Conservation (phyloP, 2,797 vertebrate species). For the Peromyscus nudipes region DNA sequence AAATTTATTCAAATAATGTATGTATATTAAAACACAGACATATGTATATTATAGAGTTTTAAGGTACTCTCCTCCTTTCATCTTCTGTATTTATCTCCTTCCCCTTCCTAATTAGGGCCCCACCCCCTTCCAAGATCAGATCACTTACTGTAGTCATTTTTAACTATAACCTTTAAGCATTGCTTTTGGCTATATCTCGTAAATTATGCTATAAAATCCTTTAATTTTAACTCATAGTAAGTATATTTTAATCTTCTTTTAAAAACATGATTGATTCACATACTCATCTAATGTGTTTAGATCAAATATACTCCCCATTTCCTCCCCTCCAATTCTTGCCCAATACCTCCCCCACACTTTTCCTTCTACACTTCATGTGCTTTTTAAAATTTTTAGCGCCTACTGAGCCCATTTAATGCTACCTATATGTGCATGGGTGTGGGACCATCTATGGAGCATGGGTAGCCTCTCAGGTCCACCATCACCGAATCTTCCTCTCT, state of each 20-base stretch:
- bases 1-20: not conserved
- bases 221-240: not conserved
- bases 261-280: not conserved
- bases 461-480: not conserved
- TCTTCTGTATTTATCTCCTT: not conserved
- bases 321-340: not conserved
- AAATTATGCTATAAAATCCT: not conserved
- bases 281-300: not conserved
- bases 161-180: not conserved
- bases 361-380: not conserved
- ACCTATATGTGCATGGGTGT: not conserved
- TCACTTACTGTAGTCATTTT: not conserved
- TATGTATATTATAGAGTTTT: not conserved
- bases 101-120: not conserved
- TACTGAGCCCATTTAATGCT: not conserved
- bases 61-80: not conserved
- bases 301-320: not conserved
- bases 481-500: not conserved
- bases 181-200: not conserved
- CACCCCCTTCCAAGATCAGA: not conserved
- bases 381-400: not conserved
- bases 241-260: not conserved
- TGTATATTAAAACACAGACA: not conserved
- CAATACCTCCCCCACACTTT: not conserved
- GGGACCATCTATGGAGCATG: not conserved